Base-by-base conservation (phyloP, 2,888 invertebrate genomes). In the Cynaeus angustus region DNA sequence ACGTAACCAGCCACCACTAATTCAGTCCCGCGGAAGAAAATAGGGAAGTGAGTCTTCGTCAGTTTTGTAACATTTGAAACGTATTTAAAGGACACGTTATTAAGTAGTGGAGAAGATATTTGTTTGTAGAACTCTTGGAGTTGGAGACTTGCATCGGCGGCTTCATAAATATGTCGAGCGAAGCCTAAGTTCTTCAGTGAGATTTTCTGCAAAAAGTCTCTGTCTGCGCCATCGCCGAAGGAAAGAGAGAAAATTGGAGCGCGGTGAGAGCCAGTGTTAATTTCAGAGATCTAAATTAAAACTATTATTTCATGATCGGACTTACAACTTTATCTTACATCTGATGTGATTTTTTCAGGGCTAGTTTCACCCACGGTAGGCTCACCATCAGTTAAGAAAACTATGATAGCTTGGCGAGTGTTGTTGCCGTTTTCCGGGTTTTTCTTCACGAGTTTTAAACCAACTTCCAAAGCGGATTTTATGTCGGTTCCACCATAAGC, bases 211-310 rank as follows among this genome's bases (percentile, higher is more conserved):
- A 94, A 83, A 82, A 93, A 91, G 14, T 86, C 84, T 75, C 89
- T 88, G 81, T 92, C 91, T 0, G 92, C 91, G 66, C 89, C 90
- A 67, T 88, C 87, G 1, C 93, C 93, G 78, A 93, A 92, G n/a
- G 91, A 92, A 45, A 94, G 85, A 0, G 90, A 88, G 81, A 89
- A 92, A 66, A 93, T 88, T 4, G 90, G 80, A 1, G 79, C 66
- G 68, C 75, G 76, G 81, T 10, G 21, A 5, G 78, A 75, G 10
- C 86, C 87, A 16, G 72, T 82, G 81, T 90, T 90, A 70, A 86
- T 83, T 78, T 88, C 87, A 0, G 86, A 85, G 10, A 82, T 75
- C 81, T 82, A 66, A 38, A 56, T 41, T 66, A 66, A 2, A 64
- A 30, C 5, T n/a, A 6, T 28, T 30, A 10, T 12, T 28, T 28